Base-by-base conservation (phyloP, 2,888 invertebrate genomes). In the Eurois occulta region DNA sequence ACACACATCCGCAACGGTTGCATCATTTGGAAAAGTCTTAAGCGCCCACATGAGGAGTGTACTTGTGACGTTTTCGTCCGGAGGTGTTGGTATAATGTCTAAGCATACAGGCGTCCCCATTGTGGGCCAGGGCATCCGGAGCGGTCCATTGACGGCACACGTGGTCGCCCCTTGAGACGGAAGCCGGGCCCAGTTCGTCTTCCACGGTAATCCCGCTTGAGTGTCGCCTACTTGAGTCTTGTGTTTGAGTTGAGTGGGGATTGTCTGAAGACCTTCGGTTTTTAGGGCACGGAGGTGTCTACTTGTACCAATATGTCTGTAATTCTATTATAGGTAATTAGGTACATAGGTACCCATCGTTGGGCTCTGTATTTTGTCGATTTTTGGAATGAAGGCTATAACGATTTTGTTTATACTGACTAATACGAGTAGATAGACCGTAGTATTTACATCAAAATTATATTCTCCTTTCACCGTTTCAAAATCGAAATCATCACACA, bases 121-220 rank as follows among this genome's bases (percentile, higher is more conserved):
- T 95, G 94, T 94, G 90, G 89, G 88, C 84, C 87, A 85, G 84
- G 88, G 93, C 94, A 95, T 95, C 95, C 95, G 95, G 95, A 94
- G 94, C 84, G 91, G 85, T 87, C 93, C 90, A 95, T 96, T 96
- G 92, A 96, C 90, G 88, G 90, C 94, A 91, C 96, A 96, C 96
- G 96, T 96, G 96, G 92, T 92, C 84, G 86, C 85, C 86, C 91
- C 93, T 91, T 93, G 92, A 94, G 93, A 93, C 94, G 95, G 95
- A 95, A 93, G 94, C 93, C 88, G 79, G 78, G 90, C 91, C 90
- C 88, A 84, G 90, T 90, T 89, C 90, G 90, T 88, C 90, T 87
- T 86, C 84, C 82, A 86, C 80, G 79, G 86, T 89, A 86, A 89
- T 89, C 86, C 89, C 77, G 83, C 86, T 90, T 86, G 87, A 91